phyloP scores from a whole-genome alignment of 53 echinoderm and acorn worm species.

The Stichopus horrens region DNA sequence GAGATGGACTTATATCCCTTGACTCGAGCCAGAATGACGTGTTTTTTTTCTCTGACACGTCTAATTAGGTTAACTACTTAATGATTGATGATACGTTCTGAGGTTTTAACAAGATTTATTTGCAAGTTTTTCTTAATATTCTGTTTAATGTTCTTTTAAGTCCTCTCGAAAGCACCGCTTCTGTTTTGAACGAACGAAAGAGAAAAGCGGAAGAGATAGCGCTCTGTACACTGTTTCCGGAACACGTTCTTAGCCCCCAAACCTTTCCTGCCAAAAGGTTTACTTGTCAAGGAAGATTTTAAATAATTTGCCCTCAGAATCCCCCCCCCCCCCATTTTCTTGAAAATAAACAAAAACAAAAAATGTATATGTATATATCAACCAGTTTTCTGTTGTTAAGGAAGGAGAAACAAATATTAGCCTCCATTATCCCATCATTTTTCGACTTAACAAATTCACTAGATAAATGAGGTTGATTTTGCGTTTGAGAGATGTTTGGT shows the following conservation, averaged over 20 bases:
- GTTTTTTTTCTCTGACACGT: neutral
- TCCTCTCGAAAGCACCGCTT: neutral
- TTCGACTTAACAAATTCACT: conserved; percentile 38
- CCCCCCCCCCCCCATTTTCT: neutral
- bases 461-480: conserved; percentile 40
- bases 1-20: too few relatives aligned
- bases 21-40: too few relatives aligned
- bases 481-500: conserved; percentile 19
- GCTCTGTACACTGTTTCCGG: conserved; percentile 26
- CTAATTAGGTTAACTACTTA: conserved; percentile 26
- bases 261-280: conserved; percentile 28
- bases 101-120: conserved; percentile 23
- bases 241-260: conserved; percentile 44
- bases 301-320: conserved; percentile 18
- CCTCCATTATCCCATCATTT: conserved; percentile 67
- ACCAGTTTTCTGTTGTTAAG: conserved; percentile 48
- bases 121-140: neutral
- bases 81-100: conserved; percentile 16
- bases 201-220: neutral
- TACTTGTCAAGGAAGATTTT: conserved; percentile 1
- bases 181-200: neutral
- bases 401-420: conserved; percentile 81
- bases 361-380: conserved; percentile 19
- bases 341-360: neutral
- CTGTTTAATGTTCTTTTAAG: neutral